A percentile compares a stretch with the other conserved stretches of the same genome.
phyloP scores from a whole-genome alignment of 1,140 invertebrate species.

The Aphelinus atriplicis region DNA sequence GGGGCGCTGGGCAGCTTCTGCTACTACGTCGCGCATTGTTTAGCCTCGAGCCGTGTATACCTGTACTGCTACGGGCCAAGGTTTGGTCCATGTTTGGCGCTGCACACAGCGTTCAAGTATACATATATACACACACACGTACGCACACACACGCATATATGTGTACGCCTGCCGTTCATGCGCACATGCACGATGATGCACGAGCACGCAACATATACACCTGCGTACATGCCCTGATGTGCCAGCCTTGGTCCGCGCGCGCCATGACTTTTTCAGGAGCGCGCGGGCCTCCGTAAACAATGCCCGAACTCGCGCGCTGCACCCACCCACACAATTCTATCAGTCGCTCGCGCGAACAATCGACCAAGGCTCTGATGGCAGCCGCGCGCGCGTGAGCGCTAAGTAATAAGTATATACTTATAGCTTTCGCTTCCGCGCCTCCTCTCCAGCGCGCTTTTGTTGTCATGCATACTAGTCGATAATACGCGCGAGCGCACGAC shows the following conservation, averaged over 20 bases:
- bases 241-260: not conserved
- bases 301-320: slow-evolving; percentile 16
- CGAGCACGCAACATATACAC: not conserved
- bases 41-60: no score
- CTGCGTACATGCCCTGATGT: not conserved
- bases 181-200: not conserved
- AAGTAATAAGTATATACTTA: no score
- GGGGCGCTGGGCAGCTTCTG: no score
- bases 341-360: not conserved
- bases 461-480: no score
- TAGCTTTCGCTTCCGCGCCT: not conserved
- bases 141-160: not conserved
- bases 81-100: slow-evolving; percentile 22
- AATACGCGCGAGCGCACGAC: no score
- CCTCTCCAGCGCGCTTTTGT: not conserved
- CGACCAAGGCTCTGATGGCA: not conserved
- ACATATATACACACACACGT: not conserved
- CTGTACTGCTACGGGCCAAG: slow-evolving; percentile 8
- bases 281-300: slow-evolving; percentile 14
- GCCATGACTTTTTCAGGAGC: not conserved
- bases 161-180: not conserved
- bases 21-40: no score
- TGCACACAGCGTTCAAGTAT: not conserved
- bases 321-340: not conserved
- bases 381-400: no score